These are phyloP conservation scores for Tupiocoris notatus DNA, from an alignment of 2,888 invertebrate genomes.

Conservation along the genomic window DNA sequence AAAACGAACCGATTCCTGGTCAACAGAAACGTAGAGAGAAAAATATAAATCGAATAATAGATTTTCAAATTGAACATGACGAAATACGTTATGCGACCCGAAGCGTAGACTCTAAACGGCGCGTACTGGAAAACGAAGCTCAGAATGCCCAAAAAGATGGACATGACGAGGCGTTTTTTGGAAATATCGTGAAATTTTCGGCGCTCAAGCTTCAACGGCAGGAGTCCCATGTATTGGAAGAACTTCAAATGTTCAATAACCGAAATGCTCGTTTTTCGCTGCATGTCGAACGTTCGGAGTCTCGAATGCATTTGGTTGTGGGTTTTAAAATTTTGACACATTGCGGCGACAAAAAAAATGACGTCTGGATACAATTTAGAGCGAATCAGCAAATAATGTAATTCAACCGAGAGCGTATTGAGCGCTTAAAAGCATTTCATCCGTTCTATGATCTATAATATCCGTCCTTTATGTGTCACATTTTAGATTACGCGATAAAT, in stretches of 20 bases:
- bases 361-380: too few relatives aligned
- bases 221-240: not conserved
- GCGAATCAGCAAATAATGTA: too few relatives aligned
- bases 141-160: not conserved
- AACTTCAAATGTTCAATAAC: not conserved
- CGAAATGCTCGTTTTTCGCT: too few relatives aligned
- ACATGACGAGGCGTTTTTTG: not conserved
- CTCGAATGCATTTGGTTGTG: too few relatives aligned
- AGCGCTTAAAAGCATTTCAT: too few relatives aligned
- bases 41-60: not conserved
- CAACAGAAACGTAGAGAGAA: not conserved
- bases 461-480: too few relatives aligned
- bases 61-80: not conserved
- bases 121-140: not conserved
- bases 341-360: too few relatives aligned
- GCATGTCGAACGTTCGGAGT: too few relatives aligned
- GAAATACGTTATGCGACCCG: not conserved
- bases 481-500: too few relatives aligned
- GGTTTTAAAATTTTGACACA: too few relatives aligned
- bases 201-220: not conserved
- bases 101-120: not conserved
- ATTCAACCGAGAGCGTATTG: too few relatives aligned
- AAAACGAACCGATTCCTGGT: not conserved
- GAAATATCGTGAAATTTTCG: not conserved
- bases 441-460: too few relatives aligned